Percentiles rank a stretch among this genome's conserved stretches.
These are phyloP conservation scores for Sciurus carolinensis DNA, from an alignment of 2,797 vertebrate species.

Conservation along the genomic window DNA sequence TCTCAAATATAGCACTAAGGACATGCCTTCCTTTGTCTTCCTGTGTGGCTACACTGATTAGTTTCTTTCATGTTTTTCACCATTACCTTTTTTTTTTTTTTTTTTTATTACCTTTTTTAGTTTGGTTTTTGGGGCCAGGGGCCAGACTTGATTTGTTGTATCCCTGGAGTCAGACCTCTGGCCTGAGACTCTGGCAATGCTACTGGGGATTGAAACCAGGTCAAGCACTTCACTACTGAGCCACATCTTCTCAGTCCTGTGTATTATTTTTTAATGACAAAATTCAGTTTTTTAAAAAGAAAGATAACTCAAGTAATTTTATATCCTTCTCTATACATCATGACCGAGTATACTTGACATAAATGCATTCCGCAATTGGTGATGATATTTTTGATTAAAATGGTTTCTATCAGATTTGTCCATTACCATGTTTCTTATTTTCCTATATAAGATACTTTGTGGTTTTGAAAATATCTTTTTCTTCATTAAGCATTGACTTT, in stretches of 20 bases:
- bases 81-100: no score
- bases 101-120: no score
- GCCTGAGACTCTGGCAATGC: no score
- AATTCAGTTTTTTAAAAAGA: background rate
- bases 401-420: background rate
- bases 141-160: no score
- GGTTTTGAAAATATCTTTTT: background rate
- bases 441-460: background rate
- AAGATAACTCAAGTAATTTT: background rate
- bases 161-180: no score
- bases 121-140: no score
- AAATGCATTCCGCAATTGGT: background rate
- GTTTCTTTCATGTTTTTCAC: no score
- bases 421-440: background rate
- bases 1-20: no score
- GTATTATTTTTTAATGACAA: background rate
- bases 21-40: no score
- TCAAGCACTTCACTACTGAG: no score
- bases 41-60: no score
- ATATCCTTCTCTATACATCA: background rate
- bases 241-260: background rate
- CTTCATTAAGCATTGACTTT: background rate
- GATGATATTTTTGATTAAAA: background rate
- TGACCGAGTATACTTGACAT: background rate
- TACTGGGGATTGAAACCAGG: no score